Evolutionary conservation across 2,888 invertebrate species (phyloP).

Genomic region (Stenodera caucasica): DNA sequence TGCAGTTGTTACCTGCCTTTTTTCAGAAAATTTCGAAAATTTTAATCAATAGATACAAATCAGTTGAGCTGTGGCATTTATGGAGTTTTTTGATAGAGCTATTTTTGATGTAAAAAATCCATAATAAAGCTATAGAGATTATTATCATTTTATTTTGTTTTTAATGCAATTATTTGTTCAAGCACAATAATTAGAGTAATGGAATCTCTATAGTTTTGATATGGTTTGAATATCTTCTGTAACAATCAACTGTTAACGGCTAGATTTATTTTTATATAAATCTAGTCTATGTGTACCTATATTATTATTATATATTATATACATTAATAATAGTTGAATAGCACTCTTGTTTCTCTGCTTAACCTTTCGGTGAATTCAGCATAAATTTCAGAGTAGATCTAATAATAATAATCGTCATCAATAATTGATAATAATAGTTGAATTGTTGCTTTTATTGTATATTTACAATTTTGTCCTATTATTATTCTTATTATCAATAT

Average conservation of each 20-base stretch:
- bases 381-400: slow-evolving; percentile 25
- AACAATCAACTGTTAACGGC: slow-evolving; percentile 46
- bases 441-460: slow-evolving; percentile 26
- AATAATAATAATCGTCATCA: slow-evolving; percentile 16
- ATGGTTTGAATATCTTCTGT: slow-evolving; percentile 45
- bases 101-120: slow-evolving; percentile 49
- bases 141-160: no score
- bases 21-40: slow-evolving; percentile 26
- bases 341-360: slow-evolving; percentile 56
- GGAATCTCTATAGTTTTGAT: slow-evolving; percentile 31
- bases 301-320: slow-evolving; percentile 29
- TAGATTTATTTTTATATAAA: slow-evolving; percentile 16
- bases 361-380: slow-evolving; percentile 43
- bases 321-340: slow-evolving; percentile 36
- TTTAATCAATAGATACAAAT: slow-evolving; percentile 33
- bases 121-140: not conserved
- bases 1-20: slow-evolving; percentile 50
- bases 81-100: slow-evolving; percentile 51
- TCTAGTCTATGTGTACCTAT: slow-evolving; percentile 44
- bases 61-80: slow-evolving; percentile 54
- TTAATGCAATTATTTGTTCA: slow-evolving; percentile 18
- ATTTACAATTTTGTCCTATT: slow-evolving; percentile 33
- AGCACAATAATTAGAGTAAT: slow-evolving; percentile 23
- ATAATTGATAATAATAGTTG: slow-evolving; percentile 11
- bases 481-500: slow-evolving; percentile 38